Percentiles rank a stretch among this genome's conserved stretches.
Conservation (phyloP, 2,113 vertebrate genomes). For the Pholis gunnellus region DNA sequence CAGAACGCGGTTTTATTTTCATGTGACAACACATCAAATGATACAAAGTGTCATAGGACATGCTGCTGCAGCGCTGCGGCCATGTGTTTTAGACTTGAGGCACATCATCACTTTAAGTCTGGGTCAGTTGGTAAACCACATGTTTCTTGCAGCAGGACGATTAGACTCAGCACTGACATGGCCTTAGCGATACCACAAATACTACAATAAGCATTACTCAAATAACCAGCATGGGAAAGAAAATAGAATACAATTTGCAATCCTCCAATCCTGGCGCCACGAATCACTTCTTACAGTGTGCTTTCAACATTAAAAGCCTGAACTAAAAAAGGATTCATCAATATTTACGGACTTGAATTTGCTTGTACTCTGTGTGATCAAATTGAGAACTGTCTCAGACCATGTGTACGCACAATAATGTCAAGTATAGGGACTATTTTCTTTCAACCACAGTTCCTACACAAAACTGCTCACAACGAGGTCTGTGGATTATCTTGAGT, state of each 20-base stretch:
- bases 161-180: background rate
- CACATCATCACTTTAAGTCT: constrained; percentile 25
- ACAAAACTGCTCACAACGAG: background rate
- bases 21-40: background rate
- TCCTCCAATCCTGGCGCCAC: background rate
- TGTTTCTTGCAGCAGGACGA: background rate
- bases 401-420: background rate
- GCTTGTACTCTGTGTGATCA: background rate
- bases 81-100: constrained; percentile 9
- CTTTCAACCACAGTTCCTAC: background rate
- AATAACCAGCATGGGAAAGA: background rate
- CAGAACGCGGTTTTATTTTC: background rate
- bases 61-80: background rate
- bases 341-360: background rate
- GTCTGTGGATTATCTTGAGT: background rate
- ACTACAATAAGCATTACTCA: background rate
- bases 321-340: background rate
- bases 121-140: constrained; percentile 23
- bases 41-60: constrained; percentile 9
- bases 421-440: background rate
- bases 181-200: background rate
- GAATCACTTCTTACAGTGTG: background rate
- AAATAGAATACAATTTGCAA: background rate
- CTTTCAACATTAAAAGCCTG: background rate
- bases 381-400: background rate